These are phyloP conservation scores for Turritopsis dohrnii DNA, from an alignment of 30 jellyfish, hydroid and myxozoan species.

Conservation along the genomic window DNA sequence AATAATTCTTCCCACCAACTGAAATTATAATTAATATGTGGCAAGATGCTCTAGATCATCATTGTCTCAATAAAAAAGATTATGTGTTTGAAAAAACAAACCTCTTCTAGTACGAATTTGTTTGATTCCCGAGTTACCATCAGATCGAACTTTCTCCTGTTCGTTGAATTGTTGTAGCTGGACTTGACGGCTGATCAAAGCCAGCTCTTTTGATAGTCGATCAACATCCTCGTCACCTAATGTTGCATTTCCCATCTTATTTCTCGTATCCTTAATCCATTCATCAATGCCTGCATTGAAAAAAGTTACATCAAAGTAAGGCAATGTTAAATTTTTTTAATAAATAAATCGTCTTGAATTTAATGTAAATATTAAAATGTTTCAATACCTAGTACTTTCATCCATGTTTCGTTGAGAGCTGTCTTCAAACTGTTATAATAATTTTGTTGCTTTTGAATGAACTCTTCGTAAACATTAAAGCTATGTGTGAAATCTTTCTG, in stretches of 20 bases:
- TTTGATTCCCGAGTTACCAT: slow-evolving; percentile 25
- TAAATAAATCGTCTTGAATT: not conserved
- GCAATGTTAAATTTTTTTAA: no score
- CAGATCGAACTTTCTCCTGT: slow-evolving; percentile 12
- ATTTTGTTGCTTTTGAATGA: not conserved
- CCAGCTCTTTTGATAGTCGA: not conserved
- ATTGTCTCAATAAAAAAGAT: not conserved
- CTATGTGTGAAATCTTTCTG: not conserved
- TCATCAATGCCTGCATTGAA: not conserved
- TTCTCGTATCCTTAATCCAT: not conserved
- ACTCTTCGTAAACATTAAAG: not conserved
- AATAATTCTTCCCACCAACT: slow-evolving; percentile 37
- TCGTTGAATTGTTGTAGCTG: slow-evolving; percentile 25
- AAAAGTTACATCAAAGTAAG: not conserved
- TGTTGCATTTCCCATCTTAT: not conserved
- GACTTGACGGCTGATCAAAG: slow-evolving; percentile 5
- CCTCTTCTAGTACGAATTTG: slow-evolving; percentile 14
- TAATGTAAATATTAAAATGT: not conserved
- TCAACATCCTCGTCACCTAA: slow-evolving; percentile 2
- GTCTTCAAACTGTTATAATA: not conserved
- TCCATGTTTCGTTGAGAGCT: not conserved
- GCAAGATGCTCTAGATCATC: not conserved
- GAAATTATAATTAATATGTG: not conserved
- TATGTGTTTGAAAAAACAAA: not conserved
- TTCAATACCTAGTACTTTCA: not conserved